A percentile compares a stretch with the other conserved stretches of the same genome.
Evolutionary conservation across 2,888 invertebrate species (phyloP).

Genomic region (Neuroscelio doddi): DNA sequence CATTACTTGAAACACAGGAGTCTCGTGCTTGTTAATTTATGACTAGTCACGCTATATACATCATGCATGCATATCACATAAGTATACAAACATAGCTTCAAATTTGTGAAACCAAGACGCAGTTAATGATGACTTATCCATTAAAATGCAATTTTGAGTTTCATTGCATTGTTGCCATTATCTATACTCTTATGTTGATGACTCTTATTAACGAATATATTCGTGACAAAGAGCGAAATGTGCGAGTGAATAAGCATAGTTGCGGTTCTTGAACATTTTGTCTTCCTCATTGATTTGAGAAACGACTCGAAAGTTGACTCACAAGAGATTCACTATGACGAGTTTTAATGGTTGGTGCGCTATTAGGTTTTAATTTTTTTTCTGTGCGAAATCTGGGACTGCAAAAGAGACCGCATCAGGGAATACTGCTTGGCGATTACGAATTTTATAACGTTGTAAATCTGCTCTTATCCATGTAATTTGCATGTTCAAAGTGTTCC

Average conservation of each 20-base stretch:
- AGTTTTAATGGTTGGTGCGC: conserved; percentile 10
- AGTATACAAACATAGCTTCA: background rate
- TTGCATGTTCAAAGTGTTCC: background rate
- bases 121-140: conserved; percentile 26
- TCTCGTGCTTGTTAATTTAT: conserved; percentile 22
- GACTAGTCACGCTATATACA: conserved; percentile 6
- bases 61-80: background rate
- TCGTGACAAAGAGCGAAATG: no score
- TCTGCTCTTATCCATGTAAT: conserved; percentile 3
- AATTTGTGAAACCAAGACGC: conserved; percentile 12
- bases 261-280: no score
- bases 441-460: conserved; percentile 10
- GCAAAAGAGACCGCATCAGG: background rate
- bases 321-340: conserved; percentile 11
- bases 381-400: conserved; percentile 13
- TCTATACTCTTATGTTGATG: no score
- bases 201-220: no score
- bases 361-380: conserved; percentile 21
- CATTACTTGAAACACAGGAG: conserved; percentile 16
- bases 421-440: background rate
- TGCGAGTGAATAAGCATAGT: no score
- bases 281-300: no score
- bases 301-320: conserved; percentile 9
- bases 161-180: no score
- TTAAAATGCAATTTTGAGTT: no score